These are phyloP conservation scores for Coelopa frigida DNA, from an alignment of 1,140 invertebrate species.

Conservation along the genomic window DNA sequence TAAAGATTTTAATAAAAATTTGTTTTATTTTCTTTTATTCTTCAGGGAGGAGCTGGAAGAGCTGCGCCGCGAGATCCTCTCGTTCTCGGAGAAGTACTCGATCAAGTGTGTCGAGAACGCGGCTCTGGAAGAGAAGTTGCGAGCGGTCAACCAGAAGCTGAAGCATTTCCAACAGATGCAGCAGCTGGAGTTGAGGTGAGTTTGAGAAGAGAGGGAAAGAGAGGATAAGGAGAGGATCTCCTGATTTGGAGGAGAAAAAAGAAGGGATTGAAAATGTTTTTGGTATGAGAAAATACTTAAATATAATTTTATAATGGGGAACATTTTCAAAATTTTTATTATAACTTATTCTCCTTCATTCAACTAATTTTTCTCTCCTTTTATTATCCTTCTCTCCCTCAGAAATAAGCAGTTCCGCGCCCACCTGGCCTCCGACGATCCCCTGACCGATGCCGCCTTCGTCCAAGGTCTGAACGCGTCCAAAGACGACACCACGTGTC, in stretches of 20 bases:
- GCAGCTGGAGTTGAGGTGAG: conserved; percentile 62
- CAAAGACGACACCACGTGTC: conserved; percentile 25
- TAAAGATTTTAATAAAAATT: background rate
- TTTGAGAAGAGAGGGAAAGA: no score
- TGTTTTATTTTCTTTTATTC: background rate
- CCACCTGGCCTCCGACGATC: conserved; percentile 59
- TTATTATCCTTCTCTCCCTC: conserved; percentile 21
- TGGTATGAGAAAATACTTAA: no score
- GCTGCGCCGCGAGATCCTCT: conserved; percentile 77
- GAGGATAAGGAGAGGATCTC: no score
- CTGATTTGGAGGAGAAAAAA: no score
- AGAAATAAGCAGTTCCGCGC: conserved; percentile 69
- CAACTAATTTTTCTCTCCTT: background rate
- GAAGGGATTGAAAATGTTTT: no score
- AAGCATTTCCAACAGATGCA: conserved; percentile 65
- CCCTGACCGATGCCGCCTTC: conserved; percentile 48
- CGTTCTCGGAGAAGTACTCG: conserved; percentile 83
- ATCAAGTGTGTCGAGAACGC: conserved; percentile 86
- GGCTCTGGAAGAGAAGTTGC: conserved; percentile 74
- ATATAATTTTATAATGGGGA: no score
- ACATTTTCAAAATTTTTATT: no score
- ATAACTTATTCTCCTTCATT: no score
- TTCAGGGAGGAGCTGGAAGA: conserved; percentile 76
- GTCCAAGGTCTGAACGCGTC: conserved; percentile 31
- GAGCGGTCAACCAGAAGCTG: conserved; percentile 66